Evolutionary conservation across 1,140 invertebrate genomes (phyloP), one percentile per base, ranked within the genome.

Genomic region (Pogonognathellus flavescens): DNA sequence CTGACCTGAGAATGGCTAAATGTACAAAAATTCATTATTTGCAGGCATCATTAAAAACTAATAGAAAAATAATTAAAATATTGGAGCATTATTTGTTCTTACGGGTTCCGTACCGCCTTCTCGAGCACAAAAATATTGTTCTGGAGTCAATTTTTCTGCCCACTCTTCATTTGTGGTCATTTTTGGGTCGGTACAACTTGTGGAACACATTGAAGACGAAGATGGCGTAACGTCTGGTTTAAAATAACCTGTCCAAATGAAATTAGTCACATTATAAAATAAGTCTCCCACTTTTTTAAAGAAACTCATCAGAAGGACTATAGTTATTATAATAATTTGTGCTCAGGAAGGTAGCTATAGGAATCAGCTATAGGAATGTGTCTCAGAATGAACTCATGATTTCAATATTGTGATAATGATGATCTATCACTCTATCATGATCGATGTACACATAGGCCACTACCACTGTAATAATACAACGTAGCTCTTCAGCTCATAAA

Each of bases 101-200:
- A 91, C 90, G 70, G 86, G 80, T 87, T 91, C 90, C n/a, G 90
- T 91, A 50, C 90, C 90, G 72, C 88, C 88, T 85, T 90, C 89
- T 59, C 90, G 87, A 52, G 89, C 89, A 50, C 90, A 89, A 83
- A 87, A 89, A 80, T 90, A 91, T 86, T 90, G 88, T 76, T 90
- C 88, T 18, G 87, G 88, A 11, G 88, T 89, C 20, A 91, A 81
- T 86, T 84, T 86, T 84, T 89, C 76, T 50, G 89, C 88, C 90
- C 90, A 91, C 84, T 90, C 89, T 70, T 89, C 88, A 72, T 91
- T 81, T 1, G 80, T 53, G 11, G 55, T 31, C 16, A 81, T 31
- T 57, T 81, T 81, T 13, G 80, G 80, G 22, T 81, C 53, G 5
- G 6, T 18, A 41, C 25, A 50, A 52, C 72, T 80, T 53, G 72